Evolutionary conservation across 2,113 vertebrate species (phyloP), one percentile per base, ranked within the genome.

Genomic region (Poicephalus gulielmi): DNA sequence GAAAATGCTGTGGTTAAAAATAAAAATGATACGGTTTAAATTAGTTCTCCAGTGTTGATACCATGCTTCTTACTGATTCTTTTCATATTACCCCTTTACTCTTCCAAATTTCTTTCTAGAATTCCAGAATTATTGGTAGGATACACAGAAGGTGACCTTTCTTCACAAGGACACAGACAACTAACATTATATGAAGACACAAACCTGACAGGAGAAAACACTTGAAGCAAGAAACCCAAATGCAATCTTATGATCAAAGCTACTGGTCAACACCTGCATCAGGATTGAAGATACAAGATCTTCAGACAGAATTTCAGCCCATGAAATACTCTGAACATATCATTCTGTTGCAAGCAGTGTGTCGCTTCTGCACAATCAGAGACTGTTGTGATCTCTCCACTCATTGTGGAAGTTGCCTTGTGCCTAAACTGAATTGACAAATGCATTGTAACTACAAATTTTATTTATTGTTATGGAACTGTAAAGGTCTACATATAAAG

Each of bases 391-490:
- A 98, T 98, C 98, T 98, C 98, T 99, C 98, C 98, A 98, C 98
- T 96, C 96, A 97, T 96, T 70, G 98, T 98, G 99, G 99, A 99
- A 98, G 98, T 99, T 99, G 99, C 99, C 99, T 99, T 98, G 99
- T 99, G 99, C 99, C 99, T 99, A 99, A 99, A 99, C 99, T 98
- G 98, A 99, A 99, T 99, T 99, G 99, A 99, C 99, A 98, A 99
- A 99, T 99, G 99, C 99, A 99, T 99, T 99, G 99, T 99, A 99
- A 99, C 98, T 99, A 99, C 98, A 98, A 98, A 98, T 98, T 98
- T 98, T 99, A 99, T 99, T 99, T 99, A 99, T 99, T 99, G 98
- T 99, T 99, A 98, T 98, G 98, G 98, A 99, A 98, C 98, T 99
- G 98, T 98, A 98, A 98, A 98, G 98, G 98, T 99, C 98, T 99